Conservation (phyloP, 2,113 vertebrate genomes). For the Melospiza melodia region DNA sequence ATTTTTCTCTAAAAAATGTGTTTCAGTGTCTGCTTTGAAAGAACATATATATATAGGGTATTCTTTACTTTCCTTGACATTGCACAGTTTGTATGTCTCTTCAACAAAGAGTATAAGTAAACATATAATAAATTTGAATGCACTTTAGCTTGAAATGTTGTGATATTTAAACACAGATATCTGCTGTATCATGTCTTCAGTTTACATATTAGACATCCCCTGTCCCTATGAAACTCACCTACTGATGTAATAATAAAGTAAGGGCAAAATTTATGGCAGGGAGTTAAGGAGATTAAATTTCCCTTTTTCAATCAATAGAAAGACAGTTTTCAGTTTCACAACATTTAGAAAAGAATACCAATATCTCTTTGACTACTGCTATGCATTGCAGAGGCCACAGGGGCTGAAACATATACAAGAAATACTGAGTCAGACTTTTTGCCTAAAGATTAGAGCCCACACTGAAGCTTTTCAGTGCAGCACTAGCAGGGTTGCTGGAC, state of each 20-base stretch:
- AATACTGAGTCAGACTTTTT: background rate
- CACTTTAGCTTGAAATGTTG: conserved; percentile 32
- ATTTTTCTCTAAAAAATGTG: background rate
- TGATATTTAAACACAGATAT: conserved; percentile 32
- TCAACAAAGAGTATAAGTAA: conserved; percentile 16
- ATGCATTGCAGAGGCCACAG: background rate
- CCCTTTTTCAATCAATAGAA: conserved; percentile 12
- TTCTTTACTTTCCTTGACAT: background rate
- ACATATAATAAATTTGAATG: conserved; percentile 22
- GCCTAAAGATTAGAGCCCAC: background rate
- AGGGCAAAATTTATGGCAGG: background rate
- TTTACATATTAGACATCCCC: background rate
- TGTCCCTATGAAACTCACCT: background rate
- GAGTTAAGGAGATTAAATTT: conserved; percentile 21
- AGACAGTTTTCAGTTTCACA: background rate
- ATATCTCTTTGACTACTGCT: background rate
- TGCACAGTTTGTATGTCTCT: background rate
- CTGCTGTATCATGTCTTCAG: background rate
- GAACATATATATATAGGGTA: background rate
- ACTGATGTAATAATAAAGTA: background rate
- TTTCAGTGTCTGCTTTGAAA: background rate
- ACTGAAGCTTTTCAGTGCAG: background rate
- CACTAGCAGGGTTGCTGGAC: background rate
- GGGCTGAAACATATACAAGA: background rate
- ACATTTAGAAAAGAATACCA: background rate